Evolutionary conservation across 1,140 invertebrate genomes (phyloP), one percentile per base, ranked within the genome.

Genomic region (Battus philenor): DNA sequence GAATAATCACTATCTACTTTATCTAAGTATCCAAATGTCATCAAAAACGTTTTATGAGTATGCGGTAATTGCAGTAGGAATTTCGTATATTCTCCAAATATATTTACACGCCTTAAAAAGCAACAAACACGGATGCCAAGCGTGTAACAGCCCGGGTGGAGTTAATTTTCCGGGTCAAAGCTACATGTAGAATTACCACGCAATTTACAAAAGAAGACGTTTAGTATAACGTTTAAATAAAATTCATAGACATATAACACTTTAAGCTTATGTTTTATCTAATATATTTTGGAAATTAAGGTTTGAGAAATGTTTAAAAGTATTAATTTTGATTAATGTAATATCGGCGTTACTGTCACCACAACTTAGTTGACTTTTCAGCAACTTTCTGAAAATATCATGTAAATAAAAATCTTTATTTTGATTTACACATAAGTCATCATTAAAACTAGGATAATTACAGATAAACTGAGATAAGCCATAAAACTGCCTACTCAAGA

Each of bases 161-260:
- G 63, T 66, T 68, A 75, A 75, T 74, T 70, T 70, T 64, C 67
- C 70, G 62, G 67, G 62, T 64, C 65, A 56, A 31, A 47, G 50
- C 65, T 54, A 47, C 50, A 17, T 49, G 26, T 51, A 62, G 59
- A 65, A 62, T 52, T 47, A 54, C 57, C 59, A 61, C 46, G 59
- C 17, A 26, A 24, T 44, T 29, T 39, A 29, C 31, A 47, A 18
- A 2, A 24, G 9, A 29, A 33, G 5, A 27, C 9, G 3, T 13
- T 36, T 9, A 9, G 16, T 47, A 10, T 12, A 36, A 18, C 32
- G 9, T 47, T 38, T 31, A 39, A 2, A 13, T 6, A 22, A 39
- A 15, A 30, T 26, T 38, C 33, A 29, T 9, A 2, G 10, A 7
- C 7, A 26, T 26, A 26, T n/a, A n/a, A n/a, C n/a, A 26, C 7